Conservation (phyloP, 2,113 vertebrate species). For the Engystomops pustulosus region DNA sequence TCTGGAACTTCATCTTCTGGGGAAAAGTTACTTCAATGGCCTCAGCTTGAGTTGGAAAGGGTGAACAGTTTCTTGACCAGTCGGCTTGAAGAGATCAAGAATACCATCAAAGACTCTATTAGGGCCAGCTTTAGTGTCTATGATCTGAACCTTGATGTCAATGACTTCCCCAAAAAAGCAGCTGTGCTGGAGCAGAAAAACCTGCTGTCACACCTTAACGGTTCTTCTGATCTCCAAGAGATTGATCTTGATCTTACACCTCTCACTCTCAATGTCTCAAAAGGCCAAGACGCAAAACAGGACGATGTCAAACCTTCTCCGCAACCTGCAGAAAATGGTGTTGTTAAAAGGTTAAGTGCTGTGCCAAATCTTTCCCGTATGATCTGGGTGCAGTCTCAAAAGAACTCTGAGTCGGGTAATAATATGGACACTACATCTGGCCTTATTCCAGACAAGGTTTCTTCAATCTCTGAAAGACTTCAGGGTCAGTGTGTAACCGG, state of each 20-base stretch:
- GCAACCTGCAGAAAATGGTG: constrained; percentile 71
- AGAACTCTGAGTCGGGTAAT: constrained; percentile 71
- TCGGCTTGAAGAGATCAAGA: constrained; percentile 96
- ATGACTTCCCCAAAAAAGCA: constrained; percentile 92
- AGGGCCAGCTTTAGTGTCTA: constrained; percentile 93
- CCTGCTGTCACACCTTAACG: constrained; percentile 87
- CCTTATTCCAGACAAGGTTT: constrained; percentile 61
- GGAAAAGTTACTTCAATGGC: constrained; percentile 90
- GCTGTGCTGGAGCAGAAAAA: constrained; percentile 88
- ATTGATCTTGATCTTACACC: constrained; percentile 94
- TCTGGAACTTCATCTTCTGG: constrained; percentile 62
- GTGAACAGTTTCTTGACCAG: constrained; percentile 97
- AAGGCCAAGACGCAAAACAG: constrained; percentile 78
- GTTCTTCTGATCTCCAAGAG: constrained; percentile 89
- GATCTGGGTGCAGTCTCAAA: constrained; percentile 89
- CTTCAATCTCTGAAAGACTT: background rate
- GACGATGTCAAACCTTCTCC: constrained; percentile 63
- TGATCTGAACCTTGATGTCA: constrained; percentile 92
- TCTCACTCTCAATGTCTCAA: constrained; percentile 86
- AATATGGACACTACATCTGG: constrained; percentile 66
- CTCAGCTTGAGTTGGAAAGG: constrained; percentile 89
- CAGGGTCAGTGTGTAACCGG: background rate
- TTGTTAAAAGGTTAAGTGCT: constrained; percentile 84
- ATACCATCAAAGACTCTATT: constrained; percentile 97
- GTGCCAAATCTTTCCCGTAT: constrained; percentile 90